These are phyloP conservation scores for Otolemur crassicaudatus DNA, from an alignment of 2,797 vertebrate genomes.

Conservation along the genomic window DNA sequence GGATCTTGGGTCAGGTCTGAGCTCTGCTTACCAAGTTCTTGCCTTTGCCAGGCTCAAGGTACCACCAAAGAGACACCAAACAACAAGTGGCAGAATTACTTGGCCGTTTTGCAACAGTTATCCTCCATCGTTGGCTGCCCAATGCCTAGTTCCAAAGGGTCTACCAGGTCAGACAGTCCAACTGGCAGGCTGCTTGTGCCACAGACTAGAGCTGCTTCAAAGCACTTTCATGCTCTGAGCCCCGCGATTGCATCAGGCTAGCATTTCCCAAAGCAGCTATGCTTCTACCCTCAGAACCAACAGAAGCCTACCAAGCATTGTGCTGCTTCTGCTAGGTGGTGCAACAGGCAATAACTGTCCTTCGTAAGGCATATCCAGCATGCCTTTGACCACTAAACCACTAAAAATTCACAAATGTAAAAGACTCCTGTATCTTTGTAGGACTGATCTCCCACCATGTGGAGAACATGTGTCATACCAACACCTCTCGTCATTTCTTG, in stretches of 20 bases:
- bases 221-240: not conserved
- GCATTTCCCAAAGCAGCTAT: not conserved
- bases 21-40: not conserved
- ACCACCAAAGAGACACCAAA: not conserved
- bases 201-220: not conserved
- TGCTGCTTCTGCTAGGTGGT: not conserved
- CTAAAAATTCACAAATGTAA: not conserved
- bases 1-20: not conserved
- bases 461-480: not conserved
- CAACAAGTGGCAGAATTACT: not conserved
- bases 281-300: not conserved
- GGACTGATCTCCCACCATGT: not conserved
- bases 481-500: not conserved
- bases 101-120: not conserved
- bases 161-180: not conserved
- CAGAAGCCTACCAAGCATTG: not conserved
- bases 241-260: not conserved
- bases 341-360: not conserved
- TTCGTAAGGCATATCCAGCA: not conserved
- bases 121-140: not conserved
- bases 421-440: not conserved
- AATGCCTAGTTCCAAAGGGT: not conserved
- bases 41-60: not conserved
- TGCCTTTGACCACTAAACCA: not conserved
- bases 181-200: not conserved